phyloP scores from a whole-genome alignment of 2,888 invertebrate genomes.

The Cheilosia pagana region DNA sequence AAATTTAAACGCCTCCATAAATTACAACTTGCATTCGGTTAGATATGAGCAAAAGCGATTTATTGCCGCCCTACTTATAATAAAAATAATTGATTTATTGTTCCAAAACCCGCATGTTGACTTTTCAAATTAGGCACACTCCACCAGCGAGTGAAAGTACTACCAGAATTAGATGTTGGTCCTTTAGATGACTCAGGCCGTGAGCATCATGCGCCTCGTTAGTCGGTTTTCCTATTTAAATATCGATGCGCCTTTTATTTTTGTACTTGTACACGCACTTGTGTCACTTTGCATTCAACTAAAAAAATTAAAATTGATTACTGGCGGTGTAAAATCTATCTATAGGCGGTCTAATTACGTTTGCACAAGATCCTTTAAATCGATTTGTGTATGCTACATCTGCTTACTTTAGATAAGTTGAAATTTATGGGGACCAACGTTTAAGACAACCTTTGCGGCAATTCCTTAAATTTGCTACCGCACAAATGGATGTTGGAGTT shows the following conservation, averaged over 20 bases:
- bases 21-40: not conserved
- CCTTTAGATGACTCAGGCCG: not conserved
- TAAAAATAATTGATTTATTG: not conserved
- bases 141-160: not conserved
- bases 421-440: too few species aligned
- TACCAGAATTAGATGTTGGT: not conserved
- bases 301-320: too few species aligned
- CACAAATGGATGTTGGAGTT: too few species aligned
- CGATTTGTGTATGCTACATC: too few species aligned
- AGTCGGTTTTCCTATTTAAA: constrained; percentile 19
- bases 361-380: too few species aligned
- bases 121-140: not conserved
- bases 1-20: not conserved
- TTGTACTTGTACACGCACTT: not conserved
- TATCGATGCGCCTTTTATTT: constrained; percentile 10
- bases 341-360: too few species aligned
- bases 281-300: too few species aligned
- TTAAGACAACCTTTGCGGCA: too few species aligned
- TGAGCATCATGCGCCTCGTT: constrained; percentile 5
- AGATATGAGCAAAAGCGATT: not conserved
- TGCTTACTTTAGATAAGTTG: too few species aligned
- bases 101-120: not conserved
- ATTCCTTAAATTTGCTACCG: too few species aligned
- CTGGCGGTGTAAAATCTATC: too few species aligned
- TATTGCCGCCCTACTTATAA: not conserved